Evolutionary conservation across 2,888 invertebrate genomes (phyloP), one percentile per base, ranked within the genome.

Genomic region (Deilephila porcellus): DNA sequence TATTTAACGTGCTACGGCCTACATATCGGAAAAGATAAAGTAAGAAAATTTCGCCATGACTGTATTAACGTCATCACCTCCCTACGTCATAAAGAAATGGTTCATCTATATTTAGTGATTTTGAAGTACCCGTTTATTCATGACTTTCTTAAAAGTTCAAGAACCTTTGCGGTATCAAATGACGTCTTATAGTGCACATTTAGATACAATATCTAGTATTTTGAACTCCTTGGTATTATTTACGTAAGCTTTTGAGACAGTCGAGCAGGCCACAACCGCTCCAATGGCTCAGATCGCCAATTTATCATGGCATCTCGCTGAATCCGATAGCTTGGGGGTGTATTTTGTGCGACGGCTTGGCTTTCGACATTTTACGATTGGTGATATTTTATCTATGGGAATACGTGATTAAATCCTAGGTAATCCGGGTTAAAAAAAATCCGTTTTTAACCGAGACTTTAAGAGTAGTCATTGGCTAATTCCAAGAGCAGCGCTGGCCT

Each of bases 231-330:
- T 76, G 78, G 84, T 86, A 86, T 88, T 89, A 89, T 89, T 90
- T 87, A 84, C 86, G 83, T 83, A 88, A 88, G 85, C 86, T 88
- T 87, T 89, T 85, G 88, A 89, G 88, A 89, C 90, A 84, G 85
- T 84, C 78, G 81, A 80, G 85, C 86, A 85, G 87, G 85, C 85
- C 83, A 83, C 86, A 86, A 81, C 82, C 81, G 83, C 83, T 83
- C 79, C 75, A 80, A 82, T 83, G 81, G 82, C 78, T 76, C 80
- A 83, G 83, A 87, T 86, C 82, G 84, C 81, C 86, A 88, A 90
- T 89, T 88, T 90, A 88, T 89, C 87, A 85, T 85, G 83, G 83
- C 84, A 81, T 86, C 84, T 84, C 80, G 77, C 60, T 79, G 81
- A 81, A 80, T 78, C 75, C 74, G 80, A 74, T 76, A 67, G 14